phyloP scores from a whole-genome alignment of 2,113 vertebrate species.

The Tetrao urogallus region DNA sequence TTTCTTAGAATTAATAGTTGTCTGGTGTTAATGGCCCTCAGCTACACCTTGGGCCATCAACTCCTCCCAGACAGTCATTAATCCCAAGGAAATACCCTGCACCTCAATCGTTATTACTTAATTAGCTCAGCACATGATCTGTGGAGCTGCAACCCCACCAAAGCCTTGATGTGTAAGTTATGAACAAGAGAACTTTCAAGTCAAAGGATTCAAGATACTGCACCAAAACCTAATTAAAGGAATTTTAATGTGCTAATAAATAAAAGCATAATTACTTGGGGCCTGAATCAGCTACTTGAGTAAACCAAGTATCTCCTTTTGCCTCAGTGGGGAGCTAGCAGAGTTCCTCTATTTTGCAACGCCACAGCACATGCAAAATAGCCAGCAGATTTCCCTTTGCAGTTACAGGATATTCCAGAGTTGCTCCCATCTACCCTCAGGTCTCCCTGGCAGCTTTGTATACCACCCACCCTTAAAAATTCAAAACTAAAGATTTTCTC shows the following conservation, averaged over 20 bases:
- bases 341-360: neutral
- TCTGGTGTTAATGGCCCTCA: conserved; percentile 73
- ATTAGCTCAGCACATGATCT: conserved; percentile 56
- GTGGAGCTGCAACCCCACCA: conserved; percentile 26
- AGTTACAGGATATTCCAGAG: neutral
- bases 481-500: neutral
- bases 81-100: conserved; percentile 71
- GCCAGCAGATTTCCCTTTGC: too few relatives aligned
- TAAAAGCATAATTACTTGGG: neutral
- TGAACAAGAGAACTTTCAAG: neutral
- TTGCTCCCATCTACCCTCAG: neutral
- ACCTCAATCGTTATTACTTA: conserved; percentile 62
- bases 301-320: neutral
- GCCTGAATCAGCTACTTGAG: neutral
- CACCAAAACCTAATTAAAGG: conserved; percentile 16
- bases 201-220: conserved; percentile 6
- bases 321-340: neutral
- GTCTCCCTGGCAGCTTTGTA: neutral
- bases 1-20: conserved; percentile 71
- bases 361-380: accelerated
- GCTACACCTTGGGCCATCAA: conserved; percentile 77
- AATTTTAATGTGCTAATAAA: conserved; percentile 9
- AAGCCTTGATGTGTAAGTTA: conserved; percentile 35
- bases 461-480: neutral
- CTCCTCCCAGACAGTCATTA: conserved; percentile 79